phyloP scores from a whole-genome alignment of 2,888 invertebrate genomes.

The Eristalis tenax region DNA sequence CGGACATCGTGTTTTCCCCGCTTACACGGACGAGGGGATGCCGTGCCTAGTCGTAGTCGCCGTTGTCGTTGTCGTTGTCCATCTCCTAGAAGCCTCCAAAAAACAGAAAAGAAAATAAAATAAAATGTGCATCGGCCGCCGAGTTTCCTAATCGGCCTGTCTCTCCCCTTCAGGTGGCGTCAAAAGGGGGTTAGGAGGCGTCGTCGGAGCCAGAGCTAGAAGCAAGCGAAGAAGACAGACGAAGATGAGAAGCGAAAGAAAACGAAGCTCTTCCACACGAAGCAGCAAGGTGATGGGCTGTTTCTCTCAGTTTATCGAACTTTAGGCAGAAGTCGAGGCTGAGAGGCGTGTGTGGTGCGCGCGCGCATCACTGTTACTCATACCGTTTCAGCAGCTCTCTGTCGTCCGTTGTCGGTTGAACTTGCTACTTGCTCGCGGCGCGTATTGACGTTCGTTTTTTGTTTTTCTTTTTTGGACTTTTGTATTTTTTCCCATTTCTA shows the following conservation, averaged over 20 bases:
- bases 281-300: constrained; percentile 26
- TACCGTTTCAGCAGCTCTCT: constrained; percentile 60
- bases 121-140: constrained; percentile 38
- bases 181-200: not conserved
- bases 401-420: constrained; percentile 56
- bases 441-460: constrained; percentile 33
- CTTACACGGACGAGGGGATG: not conserved
- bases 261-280: constrained; percentile 29
- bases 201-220: not conserved
- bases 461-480: too few relatives aligned
- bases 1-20: constrained; percentile 29
- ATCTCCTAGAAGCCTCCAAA: constrained; percentile 46
- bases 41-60: not conserved
- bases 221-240: not conserved
- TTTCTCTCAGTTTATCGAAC: constrained; percentile 68
- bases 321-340: constrained; percentile 63
- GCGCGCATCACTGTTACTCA: constrained; percentile 69
- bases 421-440: constrained; percentile 58
- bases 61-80: too few relatives aligned
- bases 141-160: not conserved
- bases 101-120: not conserved
- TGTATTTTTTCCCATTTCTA: not conserved
- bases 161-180: not conserved
- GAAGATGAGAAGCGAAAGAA: constrained; percentile 1
- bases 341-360: constrained; percentile 65